Conservation (phyloP, 1,140 invertebrate species). For the Drosophila bifasciata region DNA sequence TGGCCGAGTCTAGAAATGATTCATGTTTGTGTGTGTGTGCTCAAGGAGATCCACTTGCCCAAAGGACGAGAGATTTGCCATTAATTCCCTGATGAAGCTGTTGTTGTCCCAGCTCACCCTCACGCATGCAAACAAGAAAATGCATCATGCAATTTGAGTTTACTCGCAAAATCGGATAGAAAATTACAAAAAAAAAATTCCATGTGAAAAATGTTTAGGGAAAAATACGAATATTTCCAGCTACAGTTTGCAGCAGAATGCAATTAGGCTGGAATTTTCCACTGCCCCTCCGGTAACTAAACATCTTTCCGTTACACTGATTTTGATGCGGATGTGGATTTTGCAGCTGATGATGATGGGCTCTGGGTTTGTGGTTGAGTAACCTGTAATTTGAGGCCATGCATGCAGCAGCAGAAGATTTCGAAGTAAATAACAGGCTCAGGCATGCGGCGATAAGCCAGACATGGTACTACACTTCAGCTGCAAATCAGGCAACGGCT, state of each 20-base stretch:
- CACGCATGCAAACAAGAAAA: slow-evolving; percentile 8
- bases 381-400: slow-evolving; percentile 53
- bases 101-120: slow-evolving; percentile 4
- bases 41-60: slow-evolving; percentile 40
- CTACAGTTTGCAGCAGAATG: slow-evolving; percentile 46
- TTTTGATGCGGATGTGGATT: no score
- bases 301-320: no score
- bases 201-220: slow-evolving; percentile 41
- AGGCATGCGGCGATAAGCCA: slow-evolving; percentile 40
- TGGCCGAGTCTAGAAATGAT: slow-evolving; percentile 61
- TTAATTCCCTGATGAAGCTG: no score
- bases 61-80: slow-evolving; percentile 39
- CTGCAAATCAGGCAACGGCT: background rate
- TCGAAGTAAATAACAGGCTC: slow-evolving; percentile 43
- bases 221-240: slow-evolving; percentile 43
- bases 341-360: no score
- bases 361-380: slow-evolving; percentile 2
- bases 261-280: slow-evolving; percentile 55
- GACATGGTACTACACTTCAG: slow-evolving; percentile 29
- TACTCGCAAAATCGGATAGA: slow-evolving; percentile 55
- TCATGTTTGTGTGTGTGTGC: slow-evolving; percentile 50
- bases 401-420: slow-evolving; percentile 40
- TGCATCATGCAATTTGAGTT: slow-evolving; percentile 76
- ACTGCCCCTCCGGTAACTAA: no score
- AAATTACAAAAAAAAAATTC: slow-evolving; percentile 48